Percentiles rank a stretch among this genome's conserved stretches.
Conservation (phyloP, 1,140 invertebrate species). For the Drosophila persimilis region DNA sequence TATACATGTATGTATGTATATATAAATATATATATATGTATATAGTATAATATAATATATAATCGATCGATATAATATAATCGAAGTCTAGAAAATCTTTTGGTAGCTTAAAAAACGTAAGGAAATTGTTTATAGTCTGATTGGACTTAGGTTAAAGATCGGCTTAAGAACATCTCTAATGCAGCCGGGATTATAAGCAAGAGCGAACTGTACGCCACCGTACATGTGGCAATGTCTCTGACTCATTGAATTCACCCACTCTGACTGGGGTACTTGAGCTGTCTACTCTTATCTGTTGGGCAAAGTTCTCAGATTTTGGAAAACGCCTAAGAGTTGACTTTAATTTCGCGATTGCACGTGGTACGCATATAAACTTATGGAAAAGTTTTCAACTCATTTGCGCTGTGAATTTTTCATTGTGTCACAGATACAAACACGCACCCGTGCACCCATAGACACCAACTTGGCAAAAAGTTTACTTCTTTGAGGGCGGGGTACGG, state of each 20-base stretch:
- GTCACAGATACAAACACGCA: slow-evolving; percentile 47
- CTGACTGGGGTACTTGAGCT: background rate
- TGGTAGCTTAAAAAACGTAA: no score
- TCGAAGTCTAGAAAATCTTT: background rate
- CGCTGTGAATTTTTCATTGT: slow-evolving; percentile 78
- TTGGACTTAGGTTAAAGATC: no score
- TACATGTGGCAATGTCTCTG: background rate
- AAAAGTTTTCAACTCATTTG: slow-evolving; percentile 81
- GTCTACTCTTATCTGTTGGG: slow-evolving; percentile 42
- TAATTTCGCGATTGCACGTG: slow-evolving; percentile 54
- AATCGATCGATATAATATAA: no score
- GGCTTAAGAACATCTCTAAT: no score
- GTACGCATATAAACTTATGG: slow-evolving; percentile 66
- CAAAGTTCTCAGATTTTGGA: slow-evolving; percentile 53
- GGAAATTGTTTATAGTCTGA: no score
- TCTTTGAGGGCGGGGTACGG: background rate
- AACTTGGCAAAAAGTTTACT: slow-evolving; percentile 37
- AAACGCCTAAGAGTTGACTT: slow-evolving; percentile 61
- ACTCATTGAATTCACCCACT: slow-evolving; percentile 22
- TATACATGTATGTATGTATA: no score
- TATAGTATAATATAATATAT: no score
- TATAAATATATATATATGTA: no score
- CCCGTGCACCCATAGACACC: slow-evolving; percentile 4
- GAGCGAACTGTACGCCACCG: background rate
- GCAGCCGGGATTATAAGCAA: no score